phyloP scores from a whole-genome alignment of 2,113 vertebrate species.

The Gorsachius goisagi region DNA sequence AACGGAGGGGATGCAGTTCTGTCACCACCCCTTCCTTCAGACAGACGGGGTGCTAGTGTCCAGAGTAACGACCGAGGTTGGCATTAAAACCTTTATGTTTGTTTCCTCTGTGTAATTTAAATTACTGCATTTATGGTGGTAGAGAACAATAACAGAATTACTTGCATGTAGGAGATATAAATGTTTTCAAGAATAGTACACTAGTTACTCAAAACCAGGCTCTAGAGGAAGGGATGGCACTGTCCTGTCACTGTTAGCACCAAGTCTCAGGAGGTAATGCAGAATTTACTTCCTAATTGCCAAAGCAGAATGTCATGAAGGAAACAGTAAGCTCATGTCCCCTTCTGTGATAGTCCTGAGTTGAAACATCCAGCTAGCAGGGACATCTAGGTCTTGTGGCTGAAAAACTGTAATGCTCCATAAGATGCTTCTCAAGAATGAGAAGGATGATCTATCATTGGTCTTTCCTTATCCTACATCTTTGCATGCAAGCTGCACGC shows the following conservation, averaged over 20 bases:
- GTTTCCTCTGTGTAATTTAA: not conserved
- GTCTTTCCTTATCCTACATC: not conserved
- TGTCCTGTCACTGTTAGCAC: not conserved
- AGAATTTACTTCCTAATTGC: not conserved
- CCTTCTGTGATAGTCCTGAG: not conserved
- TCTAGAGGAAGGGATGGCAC: not conserved
- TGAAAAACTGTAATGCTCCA: not conserved
- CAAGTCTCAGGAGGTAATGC: not conserved
- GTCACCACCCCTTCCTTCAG: not conserved
- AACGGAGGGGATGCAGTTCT: not conserved
- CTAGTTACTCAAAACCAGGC: not conserved
- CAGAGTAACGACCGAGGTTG: not conserved
- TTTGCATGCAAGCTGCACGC: not conserved
- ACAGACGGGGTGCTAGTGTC: not conserved
- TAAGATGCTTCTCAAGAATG: not conserved
- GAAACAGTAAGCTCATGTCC: not conserved
- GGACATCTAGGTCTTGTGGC: not conserved
- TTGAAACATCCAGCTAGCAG: not conserved
- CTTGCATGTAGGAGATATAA: not conserved
- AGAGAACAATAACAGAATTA: not conserved
- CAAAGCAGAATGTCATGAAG: not conserved
- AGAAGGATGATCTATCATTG: not conserved
- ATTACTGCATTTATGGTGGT: not conserved
- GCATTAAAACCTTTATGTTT: not conserved
- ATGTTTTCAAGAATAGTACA: not conserved